Percentiles rank a stretch among this genome's conserved stretches.
Conservation (phyloP, 2,888 invertebrate species). For the Gryllus longicercus region DNA sequence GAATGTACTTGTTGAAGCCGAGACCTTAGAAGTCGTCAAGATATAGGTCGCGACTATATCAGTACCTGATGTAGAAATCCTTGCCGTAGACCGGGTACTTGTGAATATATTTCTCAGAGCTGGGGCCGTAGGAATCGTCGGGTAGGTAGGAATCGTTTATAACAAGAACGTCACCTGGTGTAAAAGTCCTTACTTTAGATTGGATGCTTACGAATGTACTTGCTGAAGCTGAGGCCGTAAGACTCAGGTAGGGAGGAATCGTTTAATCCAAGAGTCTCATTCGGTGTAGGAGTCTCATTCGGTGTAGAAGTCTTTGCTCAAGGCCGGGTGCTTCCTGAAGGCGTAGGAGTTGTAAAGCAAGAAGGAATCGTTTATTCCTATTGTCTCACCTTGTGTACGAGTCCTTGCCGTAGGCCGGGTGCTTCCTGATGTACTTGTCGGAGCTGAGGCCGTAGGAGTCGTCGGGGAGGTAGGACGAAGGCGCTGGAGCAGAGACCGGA, state of each 20-base stretch:
- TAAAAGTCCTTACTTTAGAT: slow-evolving; percentile 31
- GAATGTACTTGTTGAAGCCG: too few relatives aligned
- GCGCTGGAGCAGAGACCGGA: neutral
- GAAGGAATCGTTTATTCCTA: neutral
- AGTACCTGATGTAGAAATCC: slow-evolving; percentile 43
- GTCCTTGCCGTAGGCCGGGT: slow-evolving; percentile 33
- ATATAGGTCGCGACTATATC: too few relatives aligned
- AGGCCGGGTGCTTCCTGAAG: slow-evolving; percentile 35
- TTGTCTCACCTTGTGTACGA: too few relatives aligned
- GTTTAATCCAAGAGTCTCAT: too few relatives aligned
- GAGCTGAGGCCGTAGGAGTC: slow-evolving; percentile 36
- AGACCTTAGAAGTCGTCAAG: too few relatives aligned
- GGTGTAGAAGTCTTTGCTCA: slow-evolving; percentile 26
- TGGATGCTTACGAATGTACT: slow-evolving; percentile 35
- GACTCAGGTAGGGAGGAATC: slow-evolving; percentile 24
- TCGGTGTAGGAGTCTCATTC: neutral
- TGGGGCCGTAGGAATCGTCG: slow-evolving; percentile 24
- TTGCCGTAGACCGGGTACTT: slow-evolving; percentile 42
- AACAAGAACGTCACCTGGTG: too few relatives aligned
- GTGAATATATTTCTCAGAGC: slow-evolving; percentile 41
- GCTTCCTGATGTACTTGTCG: slow-evolving; percentile 37
- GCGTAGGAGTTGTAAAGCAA: slow-evolving; percentile 34
- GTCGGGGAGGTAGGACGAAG: slow-evolving; percentile 19
- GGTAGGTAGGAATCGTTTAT: too few relatives aligned
- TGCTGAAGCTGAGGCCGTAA: slow-evolving; percentile 35